phyloP scores from a whole-genome alignment of 2,113 vertebrate genomes.

The Stigmatopora nigra region DNA sequence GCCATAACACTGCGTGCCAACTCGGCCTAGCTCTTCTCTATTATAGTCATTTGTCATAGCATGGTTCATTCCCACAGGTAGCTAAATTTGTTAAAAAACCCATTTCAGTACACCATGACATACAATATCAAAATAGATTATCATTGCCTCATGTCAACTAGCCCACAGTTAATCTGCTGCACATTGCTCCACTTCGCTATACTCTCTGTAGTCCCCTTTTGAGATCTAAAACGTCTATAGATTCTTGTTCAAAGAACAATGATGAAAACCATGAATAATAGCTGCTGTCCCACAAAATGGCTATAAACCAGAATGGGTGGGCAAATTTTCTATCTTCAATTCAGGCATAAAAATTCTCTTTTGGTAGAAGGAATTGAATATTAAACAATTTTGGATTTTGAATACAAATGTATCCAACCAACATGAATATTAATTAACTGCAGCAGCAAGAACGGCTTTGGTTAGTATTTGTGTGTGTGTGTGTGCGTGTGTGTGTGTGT shows the following conservation, averaged over 20 bases:
- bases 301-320: neutral
- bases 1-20: slow-evolving; percentile 24
- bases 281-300: neutral
- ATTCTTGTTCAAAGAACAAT: slow-evolving; percentile 13
- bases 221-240: slow-evolving; percentile 23
- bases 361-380: neutral
- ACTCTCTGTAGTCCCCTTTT: slow-evolving; percentile 21
- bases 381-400: neutral
- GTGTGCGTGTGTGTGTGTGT: neutral
- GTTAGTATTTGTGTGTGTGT: neutral
- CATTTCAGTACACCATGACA: slow-evolving; percentile 53
- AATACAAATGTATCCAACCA: neutral
- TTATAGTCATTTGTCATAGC: slow-evolving; percentile 57
- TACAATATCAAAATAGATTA: slow-evolving; percentile 60
- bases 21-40: slow-evolving; percentile 20
- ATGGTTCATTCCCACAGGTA: slow-evolving; percentile 55
- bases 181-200: slow-evolving; percentile 25
- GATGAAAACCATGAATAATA: neutral
- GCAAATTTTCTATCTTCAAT: neutral
- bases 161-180: slow-evolving; percentile 43
- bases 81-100: slow-evolving; percentile 48
- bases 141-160: slow-evolving; percentile 47
- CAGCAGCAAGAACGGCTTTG: neutral
- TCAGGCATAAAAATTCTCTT: neutral
- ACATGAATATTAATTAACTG: neutral